Conservation (phyloP, 2,888 invertebrate genomes). For the Cecidostiba fungosa region DNA sequence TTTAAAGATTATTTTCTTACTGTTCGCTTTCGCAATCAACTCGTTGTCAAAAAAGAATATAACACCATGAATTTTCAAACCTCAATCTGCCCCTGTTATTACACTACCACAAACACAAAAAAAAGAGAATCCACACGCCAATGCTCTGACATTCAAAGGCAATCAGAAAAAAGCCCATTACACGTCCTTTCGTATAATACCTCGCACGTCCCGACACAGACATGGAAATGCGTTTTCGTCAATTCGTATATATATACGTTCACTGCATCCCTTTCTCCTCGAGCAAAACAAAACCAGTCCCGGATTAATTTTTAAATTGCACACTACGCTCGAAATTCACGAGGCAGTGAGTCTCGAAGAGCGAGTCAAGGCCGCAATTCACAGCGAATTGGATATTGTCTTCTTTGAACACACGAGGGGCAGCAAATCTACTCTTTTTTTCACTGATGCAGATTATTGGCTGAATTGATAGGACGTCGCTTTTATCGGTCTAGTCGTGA, state of each 20-base stretch:
- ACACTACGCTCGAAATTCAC: neutral
- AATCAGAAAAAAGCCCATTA: constrained; percentile 4
- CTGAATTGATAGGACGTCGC: neutral
- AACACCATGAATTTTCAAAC: neutral
- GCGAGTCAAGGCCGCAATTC: neutral
- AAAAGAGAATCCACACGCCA: neutral
- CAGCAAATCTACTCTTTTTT: neutral
- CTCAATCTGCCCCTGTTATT: neutral
- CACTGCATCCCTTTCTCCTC: neutral
- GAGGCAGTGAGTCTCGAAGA: neutral
- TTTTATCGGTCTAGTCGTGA: constrained; percentile 21
- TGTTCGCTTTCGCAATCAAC: neutral
- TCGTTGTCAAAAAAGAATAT: too few species aligned
- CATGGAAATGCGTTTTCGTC: neutral
- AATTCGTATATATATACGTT: neutral
- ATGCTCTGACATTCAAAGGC: neutral
- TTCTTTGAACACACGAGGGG: neutral
- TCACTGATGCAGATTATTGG: neutral
- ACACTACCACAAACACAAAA: neutral
- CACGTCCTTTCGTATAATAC: neutral
- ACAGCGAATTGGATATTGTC: neutral
- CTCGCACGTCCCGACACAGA: neutral
- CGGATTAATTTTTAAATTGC: constrained; percentile 2
- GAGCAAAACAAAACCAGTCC: neutral
- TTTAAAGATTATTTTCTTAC: neutral